Percentiles rank a stretch among this genome's conserved stretches.
Evolutionary conservation across 1,140 invertebrate species (phyloP).

Genomic region (Achatina immaculata): DNA sequence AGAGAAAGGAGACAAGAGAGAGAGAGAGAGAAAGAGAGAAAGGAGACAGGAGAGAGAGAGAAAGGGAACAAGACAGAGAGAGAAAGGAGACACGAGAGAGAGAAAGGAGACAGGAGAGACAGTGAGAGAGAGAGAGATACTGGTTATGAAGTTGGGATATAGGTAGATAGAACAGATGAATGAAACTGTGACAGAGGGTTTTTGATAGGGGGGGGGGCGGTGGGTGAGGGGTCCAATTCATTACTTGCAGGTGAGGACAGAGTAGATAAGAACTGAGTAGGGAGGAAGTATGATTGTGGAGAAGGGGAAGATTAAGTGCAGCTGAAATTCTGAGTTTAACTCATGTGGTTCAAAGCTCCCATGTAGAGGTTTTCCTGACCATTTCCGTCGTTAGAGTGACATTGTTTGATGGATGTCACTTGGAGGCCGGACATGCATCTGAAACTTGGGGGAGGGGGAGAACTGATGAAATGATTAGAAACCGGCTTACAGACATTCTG

Average conservation of each 20-base stretch:
- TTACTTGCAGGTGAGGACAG: not conserved
- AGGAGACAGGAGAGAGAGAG: not conserved
- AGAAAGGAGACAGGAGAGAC: not conserved
- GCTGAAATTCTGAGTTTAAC: too few species aligned
- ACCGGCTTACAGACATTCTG: too few species aligned
- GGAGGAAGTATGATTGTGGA: too few species aligned
- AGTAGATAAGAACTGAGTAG: too few species aligned
- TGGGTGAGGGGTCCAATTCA: not conserved
- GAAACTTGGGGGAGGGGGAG: too few species aligned
- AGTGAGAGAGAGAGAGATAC: slow-evolving; percentile 24
- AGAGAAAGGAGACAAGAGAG: slow-evolving; percentile 15
- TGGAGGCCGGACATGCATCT: too few species aligned
- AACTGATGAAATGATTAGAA: too few species aligned
- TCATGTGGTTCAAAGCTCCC: too few species aligned
- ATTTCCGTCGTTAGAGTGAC: too few species aligned
- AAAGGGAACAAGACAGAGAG: not conserved
- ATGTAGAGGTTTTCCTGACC: too few species aligned
- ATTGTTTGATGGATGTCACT: too few species aligned
- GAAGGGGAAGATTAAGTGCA: too few species aligned
- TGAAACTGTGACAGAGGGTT: slow-evolving; percentile 5
- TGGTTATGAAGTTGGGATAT: not conserved
- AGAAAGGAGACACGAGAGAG: not conserved
- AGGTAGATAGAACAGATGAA: not conserved
- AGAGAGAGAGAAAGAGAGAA: slow-evolving; percentile 1
- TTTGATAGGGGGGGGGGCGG: slow-evolving; percentile 8